Percentiles rank a stretch among this genome's conserved stretches.
phyloP scores from a whole-genome alignment of 2,888 invertebrate genomes.

The Vandiemenella viatica region DNA sequence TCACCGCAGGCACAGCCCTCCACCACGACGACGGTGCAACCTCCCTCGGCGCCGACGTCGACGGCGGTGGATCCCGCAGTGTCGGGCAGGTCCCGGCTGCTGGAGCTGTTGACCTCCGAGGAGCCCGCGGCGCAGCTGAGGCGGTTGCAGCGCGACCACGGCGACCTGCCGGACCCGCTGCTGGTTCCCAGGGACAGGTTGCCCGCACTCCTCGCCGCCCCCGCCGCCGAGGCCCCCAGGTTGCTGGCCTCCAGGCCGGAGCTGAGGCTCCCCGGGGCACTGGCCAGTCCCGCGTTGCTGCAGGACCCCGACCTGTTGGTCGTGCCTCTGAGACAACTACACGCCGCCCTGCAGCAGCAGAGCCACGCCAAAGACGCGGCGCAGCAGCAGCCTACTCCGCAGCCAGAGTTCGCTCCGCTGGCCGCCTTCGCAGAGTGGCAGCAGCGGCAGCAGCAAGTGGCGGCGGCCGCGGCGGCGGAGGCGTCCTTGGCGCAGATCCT shows the following conservation, averaged over 20 bases:
- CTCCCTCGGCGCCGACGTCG: no score
- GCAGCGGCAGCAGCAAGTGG: slow-evolving; percentile 25
- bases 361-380: no score
- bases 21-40: slow-evolving; percentile 23
- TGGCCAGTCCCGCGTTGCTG: slow-evolving; percentile 53
- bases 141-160: slow-evolving; percentile 46
- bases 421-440: neutral
- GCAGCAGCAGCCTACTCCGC: no score
- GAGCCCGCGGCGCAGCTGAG: slow-evolving; percentile 45
- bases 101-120: slow-evolving; percentile 32
- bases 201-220: slow-evolving; percentile 51
- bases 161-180: slow-evolving; percentile 65
- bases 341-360: slow-evolving; percentile 19
- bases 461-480: slow-evolving; percentile 52
- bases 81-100: slow-evolving; percentile 24
- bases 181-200: slow-evolving; percentile 63
- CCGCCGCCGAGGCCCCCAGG: slow-evolving; percentile 61
- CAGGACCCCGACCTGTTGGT: slow-evolving; percentile 66
- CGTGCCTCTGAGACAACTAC: slow-evolving; percentile 58
- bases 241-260: slow-evolving; percentile 56
- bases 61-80: slow-evolving; percentile 9
- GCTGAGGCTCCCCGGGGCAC: slow-evolving; percentile 54
- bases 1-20: slow-evolving; percentile 21
- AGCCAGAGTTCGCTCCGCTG: neutral
- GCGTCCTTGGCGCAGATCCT: slow-evolving; percentile 57